Evolutionary conservation across 2,888 invertebrate species (phyloP).

Genomic region (Rosalia funebris): DNA sequence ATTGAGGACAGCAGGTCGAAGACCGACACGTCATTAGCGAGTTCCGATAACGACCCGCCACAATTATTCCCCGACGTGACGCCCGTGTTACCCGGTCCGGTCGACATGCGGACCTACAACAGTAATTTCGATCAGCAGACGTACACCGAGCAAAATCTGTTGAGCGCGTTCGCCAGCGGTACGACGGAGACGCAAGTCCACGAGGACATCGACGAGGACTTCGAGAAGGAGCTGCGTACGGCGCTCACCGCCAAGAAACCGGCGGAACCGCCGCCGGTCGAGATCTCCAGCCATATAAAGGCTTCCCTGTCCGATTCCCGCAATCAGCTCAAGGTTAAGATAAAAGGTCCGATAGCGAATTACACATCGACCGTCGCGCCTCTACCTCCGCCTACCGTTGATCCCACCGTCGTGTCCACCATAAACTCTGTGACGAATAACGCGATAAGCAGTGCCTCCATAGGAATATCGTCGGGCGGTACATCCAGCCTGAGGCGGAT

Average conservation of each 20-base stretch:
- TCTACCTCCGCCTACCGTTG: conserved; percentile 69
- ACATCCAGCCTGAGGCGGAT: conserved; percentile 84
- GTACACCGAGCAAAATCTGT: conserved; percentile 71
- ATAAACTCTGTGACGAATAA: conserved; percentile 65
- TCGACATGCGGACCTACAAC: conserved; percentile 89
- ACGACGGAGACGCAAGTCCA: conserved; percentile 75
- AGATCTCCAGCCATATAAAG: conserved; percentile 69
- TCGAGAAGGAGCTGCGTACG: conserved; percentile 79
- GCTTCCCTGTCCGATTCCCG: conserved; percentile 82
- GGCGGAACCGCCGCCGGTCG: conserved; percentile 64
- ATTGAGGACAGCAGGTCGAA: conserved; percentile 58
- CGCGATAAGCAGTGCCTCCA: conserved; percentile 55
- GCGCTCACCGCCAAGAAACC: conserved; percentile 71
- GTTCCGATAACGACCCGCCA: conserved; percentile 53
- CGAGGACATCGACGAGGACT: conserved; percentile 80
- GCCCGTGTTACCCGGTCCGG: conserved; percentile 85
- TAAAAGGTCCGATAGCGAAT: conserved; percentile 88
- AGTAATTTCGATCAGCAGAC: conserved; percentile 71
- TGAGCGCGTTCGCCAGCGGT: conserved; percentile 75
- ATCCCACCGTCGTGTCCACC: conserved; percentile 61
- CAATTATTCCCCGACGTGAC: conserved; percentile 70
- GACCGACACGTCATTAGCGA: conserved; percentile 43
- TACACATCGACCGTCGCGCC: conserved; percentile 72
- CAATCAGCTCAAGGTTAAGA: conserved; percentile 89
- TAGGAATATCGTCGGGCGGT: conserved; percentile 64